Evolutionary conservation across 2,888 invertebrate species (phyloP).

Genomic region (Graphium colonna): DNA sequence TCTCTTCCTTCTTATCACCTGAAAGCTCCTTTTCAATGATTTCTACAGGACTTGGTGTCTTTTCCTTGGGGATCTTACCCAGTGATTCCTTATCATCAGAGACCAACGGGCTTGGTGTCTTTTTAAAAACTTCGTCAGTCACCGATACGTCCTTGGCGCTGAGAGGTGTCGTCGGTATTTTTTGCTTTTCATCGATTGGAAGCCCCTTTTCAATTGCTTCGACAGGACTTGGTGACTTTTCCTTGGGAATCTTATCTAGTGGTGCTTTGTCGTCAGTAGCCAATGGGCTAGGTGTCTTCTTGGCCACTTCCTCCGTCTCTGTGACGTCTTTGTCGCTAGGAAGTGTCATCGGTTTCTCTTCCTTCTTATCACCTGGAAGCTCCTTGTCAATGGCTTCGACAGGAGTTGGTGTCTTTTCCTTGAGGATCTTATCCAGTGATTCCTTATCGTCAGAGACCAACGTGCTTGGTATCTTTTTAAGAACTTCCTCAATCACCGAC

Average conservation of each 20-base stretch:
- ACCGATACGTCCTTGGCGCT: not conserved
- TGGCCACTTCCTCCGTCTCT: too few relatives aligned
- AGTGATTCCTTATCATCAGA: not conserved
- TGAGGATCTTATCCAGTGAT: not conserved
- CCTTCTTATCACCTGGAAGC: too few relatives aligned
- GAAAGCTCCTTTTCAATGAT: too few relatives aligned
- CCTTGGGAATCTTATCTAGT: not conserved
- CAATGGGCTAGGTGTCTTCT: too few relatives aligned
- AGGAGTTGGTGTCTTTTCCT: constrained; percentile 22
- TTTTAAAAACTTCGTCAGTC: not conserved
- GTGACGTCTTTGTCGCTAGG: too few relatives aligned
- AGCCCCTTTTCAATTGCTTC: too few relatives aligned
- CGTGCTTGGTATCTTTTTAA: not conserved
- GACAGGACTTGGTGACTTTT: too few relatives aligned
- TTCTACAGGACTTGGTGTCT: too few relatives aligned
- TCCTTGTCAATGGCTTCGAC: too few relatives aligned
- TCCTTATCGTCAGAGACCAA: not conserved
- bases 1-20: too few relatives aligned
- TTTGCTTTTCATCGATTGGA: constrained; percentile 11
- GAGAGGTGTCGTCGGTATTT: not conserved
- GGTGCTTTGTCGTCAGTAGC: too few relatives aligned
- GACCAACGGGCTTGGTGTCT: not conserved
- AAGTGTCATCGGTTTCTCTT: too few relatives aligned
- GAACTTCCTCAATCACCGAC: not conserved
- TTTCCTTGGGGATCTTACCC: not conserved